Percentiles rank a stretch among this genome's conserved stretches.
Evolutionary conservation across 2,888 invertebrate genomes (phyloP).

Genomic region (Lacanobia wlatinum): DNA sequence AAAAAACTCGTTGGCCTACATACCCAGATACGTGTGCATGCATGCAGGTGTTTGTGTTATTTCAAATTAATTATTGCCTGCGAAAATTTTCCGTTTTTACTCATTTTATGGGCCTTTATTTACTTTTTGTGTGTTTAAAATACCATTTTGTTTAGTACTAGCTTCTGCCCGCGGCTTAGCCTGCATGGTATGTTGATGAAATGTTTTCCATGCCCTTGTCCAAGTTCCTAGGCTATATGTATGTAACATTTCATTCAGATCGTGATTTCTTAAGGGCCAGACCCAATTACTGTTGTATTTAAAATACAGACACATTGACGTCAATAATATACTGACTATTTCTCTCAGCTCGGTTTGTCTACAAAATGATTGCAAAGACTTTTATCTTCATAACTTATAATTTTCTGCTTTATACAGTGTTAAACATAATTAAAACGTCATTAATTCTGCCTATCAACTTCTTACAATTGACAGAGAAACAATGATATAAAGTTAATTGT

Average conservation of each 20-base stretch:
- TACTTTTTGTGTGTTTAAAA: background rate
- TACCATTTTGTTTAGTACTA: background rate
- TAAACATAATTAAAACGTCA: constrained; percentile 27
- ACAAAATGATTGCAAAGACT: background rate
- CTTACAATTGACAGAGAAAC: constrained; percentile 8
- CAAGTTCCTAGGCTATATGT: no score
- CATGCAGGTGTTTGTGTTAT: constrained; percentile 30
- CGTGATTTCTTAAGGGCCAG: no score
- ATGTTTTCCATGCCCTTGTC: no score
- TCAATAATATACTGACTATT: no score
- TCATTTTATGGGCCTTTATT: background rate
- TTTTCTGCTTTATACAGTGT: background rate
- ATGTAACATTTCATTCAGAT: no score
- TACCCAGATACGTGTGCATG: constrained; percentile 25
- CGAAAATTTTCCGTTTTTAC: constrained; percentile 10
- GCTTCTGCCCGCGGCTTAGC: background rate
- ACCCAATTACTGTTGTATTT: no score
- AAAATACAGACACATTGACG: no score
- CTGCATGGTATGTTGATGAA: background rate
- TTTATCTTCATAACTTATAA: background rate
- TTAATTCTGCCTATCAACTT: constrained; percentile 14
- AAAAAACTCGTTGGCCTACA: constrained; percentile 46
- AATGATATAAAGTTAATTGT: constrained; percentile 11
- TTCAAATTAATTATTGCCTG: constrained; percentile 16
- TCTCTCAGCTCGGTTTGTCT: background rate